phyloP scores from a whole-genome alignment of 2,797 vertebrate genomes.

The Myotis myotis region DNA sequence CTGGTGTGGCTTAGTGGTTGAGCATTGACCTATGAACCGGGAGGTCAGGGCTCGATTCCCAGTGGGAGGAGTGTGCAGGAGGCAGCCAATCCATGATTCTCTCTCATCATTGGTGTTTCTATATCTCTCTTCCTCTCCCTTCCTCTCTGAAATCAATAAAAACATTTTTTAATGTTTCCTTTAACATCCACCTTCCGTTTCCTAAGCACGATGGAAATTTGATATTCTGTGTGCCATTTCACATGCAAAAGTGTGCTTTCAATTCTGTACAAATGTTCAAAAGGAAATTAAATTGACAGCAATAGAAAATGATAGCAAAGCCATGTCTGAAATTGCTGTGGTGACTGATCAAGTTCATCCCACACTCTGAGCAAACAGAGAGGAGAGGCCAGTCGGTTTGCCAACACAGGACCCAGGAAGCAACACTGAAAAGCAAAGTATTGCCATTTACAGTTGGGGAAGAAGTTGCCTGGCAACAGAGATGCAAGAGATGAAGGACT shows the following conservation, averaged over 20 bases:
- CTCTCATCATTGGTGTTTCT: too few relatives aligned
- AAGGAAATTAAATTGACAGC: not conserved
- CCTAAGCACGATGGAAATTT: not conserved
- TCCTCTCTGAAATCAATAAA: too few relatives aligned
- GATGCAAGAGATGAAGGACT: not conserved
- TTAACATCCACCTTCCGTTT: not conserved
- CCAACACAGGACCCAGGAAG: not conserved
- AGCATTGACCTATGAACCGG: too few relatives aligned
- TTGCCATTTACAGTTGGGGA: not conserved
- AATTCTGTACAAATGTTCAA: not conserved
- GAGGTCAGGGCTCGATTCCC: too few relatives aligned
- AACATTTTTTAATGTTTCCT: not conserved
- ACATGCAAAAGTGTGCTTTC: not conserved
- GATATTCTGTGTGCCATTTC: not conserved
- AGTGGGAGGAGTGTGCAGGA: too few relatives aligned
- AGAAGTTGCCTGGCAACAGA: conserved; percentile 38
- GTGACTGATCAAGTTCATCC: not conserved
- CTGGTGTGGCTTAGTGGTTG: too few relatives aligned
- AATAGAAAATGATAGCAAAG: conserved; percentile 47
- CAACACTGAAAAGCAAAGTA: conserved; percentile 17
- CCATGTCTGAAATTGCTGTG: not conserved
- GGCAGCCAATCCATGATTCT: too few relatives aligned
- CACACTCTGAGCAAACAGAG: conserved; percentile 37
- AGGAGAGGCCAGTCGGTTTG: not conserved
- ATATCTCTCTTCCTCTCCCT: too few relatives aligned